Conservation (phyloP, 2,888 invertebrate genomes). For the Ptilodon capucinus region DNA sequence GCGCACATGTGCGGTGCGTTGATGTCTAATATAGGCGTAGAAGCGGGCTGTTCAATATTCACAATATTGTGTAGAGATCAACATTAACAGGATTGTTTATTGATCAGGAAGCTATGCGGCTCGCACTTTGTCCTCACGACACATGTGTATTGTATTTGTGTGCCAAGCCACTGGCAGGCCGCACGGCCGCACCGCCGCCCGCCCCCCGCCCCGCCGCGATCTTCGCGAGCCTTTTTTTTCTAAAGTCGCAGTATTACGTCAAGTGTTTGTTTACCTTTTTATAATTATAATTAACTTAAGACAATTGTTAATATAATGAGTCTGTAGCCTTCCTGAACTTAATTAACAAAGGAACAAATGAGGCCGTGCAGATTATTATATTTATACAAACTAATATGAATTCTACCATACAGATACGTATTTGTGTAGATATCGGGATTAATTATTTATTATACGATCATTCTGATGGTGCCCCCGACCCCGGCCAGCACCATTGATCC, state of each 20-base stretch:
- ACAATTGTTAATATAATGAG: not conserved
- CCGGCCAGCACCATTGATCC: no score
- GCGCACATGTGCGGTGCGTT: slow-evolving; percentile 19
- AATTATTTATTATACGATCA: no score
- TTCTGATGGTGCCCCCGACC: no score
- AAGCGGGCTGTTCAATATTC: slow-evolving; percentile 1
- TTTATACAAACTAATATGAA: no score
- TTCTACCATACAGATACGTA: no score
- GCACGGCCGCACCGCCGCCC: not conserved
- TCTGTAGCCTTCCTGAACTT: not conserved
- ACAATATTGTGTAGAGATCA: not conserved
- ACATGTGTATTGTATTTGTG: not conserved
- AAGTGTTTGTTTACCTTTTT: not conserved
- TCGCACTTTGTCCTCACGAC: not conserved
- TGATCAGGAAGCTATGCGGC: not conserved
- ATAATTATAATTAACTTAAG: not conserved
- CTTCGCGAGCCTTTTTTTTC: slow-evolving; percentile 3
- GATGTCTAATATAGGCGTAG: slow-evolving; percentile 32
- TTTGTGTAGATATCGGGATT: no score
- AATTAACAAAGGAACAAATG: not conserved
- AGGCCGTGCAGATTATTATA: not conserved
- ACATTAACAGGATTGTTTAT: slow-evolving; percentile 1
- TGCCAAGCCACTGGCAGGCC: not conserved
- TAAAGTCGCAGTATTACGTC: not conserved
- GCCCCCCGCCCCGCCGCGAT: not conserved